Evolutionary conservation across 2,888 invertebrate species (phyloP).

Genomic region (Smittia aterrima): DNA sequence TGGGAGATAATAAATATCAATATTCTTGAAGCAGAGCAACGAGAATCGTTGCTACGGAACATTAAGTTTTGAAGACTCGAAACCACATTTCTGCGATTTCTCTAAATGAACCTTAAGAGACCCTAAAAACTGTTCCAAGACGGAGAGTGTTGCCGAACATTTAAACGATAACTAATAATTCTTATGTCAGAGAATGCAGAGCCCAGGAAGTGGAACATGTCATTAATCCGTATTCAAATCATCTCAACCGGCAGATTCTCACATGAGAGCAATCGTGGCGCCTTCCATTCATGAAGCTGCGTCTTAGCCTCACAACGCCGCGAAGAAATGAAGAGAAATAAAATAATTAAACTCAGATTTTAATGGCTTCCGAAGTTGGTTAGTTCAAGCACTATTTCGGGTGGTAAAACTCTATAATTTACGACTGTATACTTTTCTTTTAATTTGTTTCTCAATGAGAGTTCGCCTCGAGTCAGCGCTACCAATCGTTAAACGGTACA

Average conservation of each 20-base stretch:
- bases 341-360: slow-evolving; percentile 34
- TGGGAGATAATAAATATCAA: slow-evolving; percentile 31
- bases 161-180: slow-evolving; percentile 11
- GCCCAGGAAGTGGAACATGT: slow-evolving; percentile 36
- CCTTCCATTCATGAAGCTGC: slow-evolving; percentile 20
- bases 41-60: slow-evolving; percentile 36
- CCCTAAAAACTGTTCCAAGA: neutral
- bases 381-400: slow-evolving; percentile 11
- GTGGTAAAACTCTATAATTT: slow-evolving; percentile 26
- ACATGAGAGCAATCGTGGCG: slow-evolving; percentile 28
- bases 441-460: slow-evolving; percentile 33
- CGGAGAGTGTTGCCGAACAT: neutral
- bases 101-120: slow-evolving; percentile 27
- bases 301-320: neutral
- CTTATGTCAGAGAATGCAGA: neutral
- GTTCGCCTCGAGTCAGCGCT: neutral
- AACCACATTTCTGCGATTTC: slow-evolving; percentile 16
- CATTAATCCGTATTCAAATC: slow-evolving; percentile 27
- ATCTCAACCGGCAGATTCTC: neutral
- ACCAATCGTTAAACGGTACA: slow-evolving; percentile 24
- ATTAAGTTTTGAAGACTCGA: slow-evolving; percentile 30
- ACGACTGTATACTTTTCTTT: slow-evolving; percentile 32
- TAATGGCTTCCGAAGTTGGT: slow-evolving; percentile 40
- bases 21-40: neutral
- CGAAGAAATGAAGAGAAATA: neutral